A percentile compares a stretch with the other conserved stretches of the same genome.
Evolutionary conservation across 2,113 vertebrate species (phyloP).

Genomic region (Emydocephalus ijimae): DNA sequence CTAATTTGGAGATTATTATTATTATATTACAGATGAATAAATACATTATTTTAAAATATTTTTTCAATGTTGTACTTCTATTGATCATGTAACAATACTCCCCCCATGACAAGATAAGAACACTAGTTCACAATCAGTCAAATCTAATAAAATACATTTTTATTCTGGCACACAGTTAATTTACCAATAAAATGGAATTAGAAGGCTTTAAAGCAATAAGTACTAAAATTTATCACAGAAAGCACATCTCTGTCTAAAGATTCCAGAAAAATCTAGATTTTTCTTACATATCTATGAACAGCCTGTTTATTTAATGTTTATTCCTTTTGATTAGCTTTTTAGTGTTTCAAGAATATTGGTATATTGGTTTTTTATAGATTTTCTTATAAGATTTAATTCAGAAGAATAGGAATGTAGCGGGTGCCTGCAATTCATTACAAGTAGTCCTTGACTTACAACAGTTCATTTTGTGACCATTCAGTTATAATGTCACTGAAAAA

Average conservation of each 20-base stretch:
- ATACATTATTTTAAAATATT: neutral
- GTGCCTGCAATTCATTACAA: neutral
- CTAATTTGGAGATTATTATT: neutral
- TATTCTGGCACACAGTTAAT: neutral
- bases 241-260: neutral
- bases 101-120: neutral
- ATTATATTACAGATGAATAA: neutral
- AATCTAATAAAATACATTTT: neutral
- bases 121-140: neutral
- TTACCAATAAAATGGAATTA: neutral
- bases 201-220: neutral
- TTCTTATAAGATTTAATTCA: neutral
- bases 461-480: neutral
- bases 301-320: neutral
- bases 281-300: neutral
- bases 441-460: neutral
- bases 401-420: neutral
- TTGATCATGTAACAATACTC: neutral
- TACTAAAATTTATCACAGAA: neutral
- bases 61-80: neutral
- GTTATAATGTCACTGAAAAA: neutral
- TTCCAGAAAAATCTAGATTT: neutral
- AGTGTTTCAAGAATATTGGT: neutral
- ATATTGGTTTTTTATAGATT: neutral
- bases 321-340: neutral